Conservation (phyloP, 2,888 invertebrate genomes). For the Euplexia lucipara region DNA sequence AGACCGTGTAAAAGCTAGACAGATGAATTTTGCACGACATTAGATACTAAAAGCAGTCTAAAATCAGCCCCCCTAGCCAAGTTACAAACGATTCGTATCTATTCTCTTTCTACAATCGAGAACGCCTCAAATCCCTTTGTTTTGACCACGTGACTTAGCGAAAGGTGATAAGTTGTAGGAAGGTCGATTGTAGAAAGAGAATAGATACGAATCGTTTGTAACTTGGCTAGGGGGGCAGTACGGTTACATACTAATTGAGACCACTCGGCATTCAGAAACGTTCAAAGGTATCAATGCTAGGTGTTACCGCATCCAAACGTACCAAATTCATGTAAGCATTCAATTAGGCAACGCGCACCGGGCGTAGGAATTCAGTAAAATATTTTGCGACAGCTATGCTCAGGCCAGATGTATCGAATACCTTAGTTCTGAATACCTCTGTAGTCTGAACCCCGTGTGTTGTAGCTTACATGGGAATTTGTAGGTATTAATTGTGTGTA, state of each 20-base stretch:
- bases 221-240: too few relatives aligned
- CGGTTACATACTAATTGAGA: conserved; percentile 1
- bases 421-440: conserved; percentile 20
- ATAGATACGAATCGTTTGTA: too few relatives aligned
- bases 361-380: conserved; percentile 49
- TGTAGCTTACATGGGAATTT: neutral
- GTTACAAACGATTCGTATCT: too few relatives aligned
- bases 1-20: too few relatives aligned
- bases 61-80: too few relatives aligned
- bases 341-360: conserved; percentile 44
- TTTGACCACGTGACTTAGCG: too few relatives aligned
- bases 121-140: too few relatives aligned
- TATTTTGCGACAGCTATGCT: conserved; percentile 61
- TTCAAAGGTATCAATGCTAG: conserved; percentile 22
- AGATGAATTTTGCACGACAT: neutral
- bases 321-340: conserved; percentile 41
- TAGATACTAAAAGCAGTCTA: neutral
- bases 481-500: neutral
- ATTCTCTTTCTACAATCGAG: too few relatives aligned
- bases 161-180: too few relatives aligned
- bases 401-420: conserved; percentile 44
- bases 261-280: conserved; percentile 11
- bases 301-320: conserved; percentile 33
- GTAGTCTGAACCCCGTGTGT: conserved; percentile 1
- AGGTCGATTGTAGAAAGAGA: too few relatives aligned